phyloP scores from a whole-genome alignment of 2,113 vertebrate genomes.

The Psilopsiagon aymara region DNA sequence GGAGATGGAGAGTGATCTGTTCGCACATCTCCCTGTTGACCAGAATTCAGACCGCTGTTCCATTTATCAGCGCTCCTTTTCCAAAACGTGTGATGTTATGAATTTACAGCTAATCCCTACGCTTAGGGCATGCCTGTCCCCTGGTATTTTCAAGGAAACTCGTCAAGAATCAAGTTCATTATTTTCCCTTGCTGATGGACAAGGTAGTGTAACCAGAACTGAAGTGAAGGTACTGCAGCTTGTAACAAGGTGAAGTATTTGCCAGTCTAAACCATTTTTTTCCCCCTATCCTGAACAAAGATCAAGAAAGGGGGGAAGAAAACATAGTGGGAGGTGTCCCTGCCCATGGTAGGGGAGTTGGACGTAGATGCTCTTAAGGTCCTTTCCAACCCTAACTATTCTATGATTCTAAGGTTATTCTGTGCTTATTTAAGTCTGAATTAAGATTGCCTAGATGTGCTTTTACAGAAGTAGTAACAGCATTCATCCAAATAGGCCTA shows the following conservation, averaged over 20 bases:
- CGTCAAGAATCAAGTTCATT: background rate
- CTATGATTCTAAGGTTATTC: background rate
- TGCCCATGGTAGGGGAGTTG: no score
- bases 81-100: background rate
- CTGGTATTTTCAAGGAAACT: background rate
- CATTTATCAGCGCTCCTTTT: background rate
- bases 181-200: constrained; percentile 15
- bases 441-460: background rate
- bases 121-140: background rate
- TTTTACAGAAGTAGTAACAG: background rate
- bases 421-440: background rate
- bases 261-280: constrained; percentile 5
- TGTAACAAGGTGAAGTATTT: background rate
- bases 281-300: background rate
- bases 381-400: no score
- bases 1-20: background rate
- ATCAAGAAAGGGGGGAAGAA: background rate
- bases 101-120: background rate
- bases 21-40: background rate
- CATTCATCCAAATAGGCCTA: background rate
- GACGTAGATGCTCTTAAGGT: no score
- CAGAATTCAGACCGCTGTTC: background rate
- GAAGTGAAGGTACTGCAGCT: background rate
- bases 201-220: background rate
- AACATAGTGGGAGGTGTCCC: no score